Percentiles rank a stretch among this genome's conserved stretches.
These are phyloP conservation scores for Ptilodon capucinus DNA, from an alignment of 2,888 invertebrate genomes.

Conservation along the genomic window DNA sequence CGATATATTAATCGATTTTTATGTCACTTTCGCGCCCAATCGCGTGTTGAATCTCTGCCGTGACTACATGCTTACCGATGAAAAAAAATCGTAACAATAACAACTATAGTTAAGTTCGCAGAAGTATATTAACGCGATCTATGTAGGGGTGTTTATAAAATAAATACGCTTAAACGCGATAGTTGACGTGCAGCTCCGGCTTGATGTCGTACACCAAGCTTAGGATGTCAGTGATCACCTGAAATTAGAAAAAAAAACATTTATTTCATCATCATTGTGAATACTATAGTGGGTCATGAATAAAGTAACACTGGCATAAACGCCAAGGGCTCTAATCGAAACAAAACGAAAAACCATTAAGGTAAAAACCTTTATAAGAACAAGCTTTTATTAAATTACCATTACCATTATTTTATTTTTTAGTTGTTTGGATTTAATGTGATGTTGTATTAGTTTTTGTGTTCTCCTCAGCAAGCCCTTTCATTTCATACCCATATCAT, in stretches of 20 bases:
- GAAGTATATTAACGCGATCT: slow-evolving; percentile 25
- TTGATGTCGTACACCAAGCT: slow-evolving; percentile 95
- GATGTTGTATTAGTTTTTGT: too few relatives aligned
- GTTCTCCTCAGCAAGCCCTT: too few relatives aligned
- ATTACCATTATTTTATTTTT: too few relatives aligned
- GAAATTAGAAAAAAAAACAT: slow-evolving; percentile 42
- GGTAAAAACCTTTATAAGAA: too few relatives aligned
- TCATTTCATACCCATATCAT: too few relatives aligned
- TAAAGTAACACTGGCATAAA: too few relatives aligned
- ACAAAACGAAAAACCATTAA: too few relatives aligned
- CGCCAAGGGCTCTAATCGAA: too few relatives aligned
- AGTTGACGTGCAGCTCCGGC: slow-evolving; percentile 96
- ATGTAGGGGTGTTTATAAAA: slow-evolving; percentile 22
- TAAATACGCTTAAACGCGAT: slow-evolving; percentile 71
- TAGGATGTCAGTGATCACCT: slow-evolving; percentile 91
- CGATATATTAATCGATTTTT: neutral
- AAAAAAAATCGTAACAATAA: slow-evolving; percentile 47
- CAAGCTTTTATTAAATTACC: too few relatives aligned
- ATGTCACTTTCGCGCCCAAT: neutral
- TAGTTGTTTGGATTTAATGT: too few relatives aligned
- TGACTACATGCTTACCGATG: slow-evolving; percentile 33
- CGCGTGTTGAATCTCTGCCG: slow-evolving; percentile 30
- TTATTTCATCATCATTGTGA: too few relatives aligned
- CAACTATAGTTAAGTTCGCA: slow-evolving; percentile 52
- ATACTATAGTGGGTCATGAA: too few relatives aligned